Conservation (phyloP, 1,140 invertebrate species). For the Patella vulgata region DNA sequence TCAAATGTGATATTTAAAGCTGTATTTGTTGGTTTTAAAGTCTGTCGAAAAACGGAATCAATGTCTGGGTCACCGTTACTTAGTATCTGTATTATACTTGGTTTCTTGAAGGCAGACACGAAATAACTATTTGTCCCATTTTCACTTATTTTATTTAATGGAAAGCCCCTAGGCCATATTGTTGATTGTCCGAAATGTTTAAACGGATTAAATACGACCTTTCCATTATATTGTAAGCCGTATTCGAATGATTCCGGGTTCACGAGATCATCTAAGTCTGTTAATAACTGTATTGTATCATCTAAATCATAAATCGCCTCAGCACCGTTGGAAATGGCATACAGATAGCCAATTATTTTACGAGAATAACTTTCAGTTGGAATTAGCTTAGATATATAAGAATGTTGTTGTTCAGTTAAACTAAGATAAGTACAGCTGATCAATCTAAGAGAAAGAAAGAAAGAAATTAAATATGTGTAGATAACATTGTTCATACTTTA, state of each 20-base stretch:
- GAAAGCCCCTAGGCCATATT: constrained; percentile 59
- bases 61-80: constrained; percentile 61
- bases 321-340: constrained; percentile 43
- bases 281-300: constrained; percentile 54
- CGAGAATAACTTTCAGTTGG: background rate
- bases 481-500: no score
- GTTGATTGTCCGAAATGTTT: constrained; percentile 52
- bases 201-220: constrained; percentile 48
- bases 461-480: no score
- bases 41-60: constrained; percentile 57
- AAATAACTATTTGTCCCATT: constrained; percentile 4
- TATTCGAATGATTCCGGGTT: background rate
- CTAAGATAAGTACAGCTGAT: background rate
- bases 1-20: constrained; percentile 43
- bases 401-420: background rate
- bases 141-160: constrained; percentile 42
- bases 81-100: constrained; percentile 56
- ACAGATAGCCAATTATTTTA: constrained; percentile 14
- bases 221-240: constrained; percentile 11
- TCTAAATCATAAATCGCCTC: constrained; percentile 62
- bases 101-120: constrained; percentile 6
- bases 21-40: constrained; percentile 26
- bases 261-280: constrained; percentile 22
- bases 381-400: background rate
- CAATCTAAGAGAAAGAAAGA: no score